Evolutionary conservation across 2,113 vertebrate species (phyloP).

Genomic region (Micromys minutus): DNA sequence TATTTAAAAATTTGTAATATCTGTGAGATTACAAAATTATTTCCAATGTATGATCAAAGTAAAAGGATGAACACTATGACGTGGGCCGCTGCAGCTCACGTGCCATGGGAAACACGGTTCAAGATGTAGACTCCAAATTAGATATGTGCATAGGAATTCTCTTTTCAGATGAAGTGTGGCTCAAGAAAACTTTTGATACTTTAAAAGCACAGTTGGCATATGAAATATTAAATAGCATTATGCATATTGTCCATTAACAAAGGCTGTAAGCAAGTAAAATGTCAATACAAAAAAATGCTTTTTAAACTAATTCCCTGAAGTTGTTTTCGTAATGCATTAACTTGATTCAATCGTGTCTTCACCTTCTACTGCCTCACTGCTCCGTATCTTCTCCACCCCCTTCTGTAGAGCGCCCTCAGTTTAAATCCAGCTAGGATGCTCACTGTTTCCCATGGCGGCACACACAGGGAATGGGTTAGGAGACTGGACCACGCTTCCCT

Average conservation of each 20-base stretch:
- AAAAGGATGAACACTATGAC: background rate
- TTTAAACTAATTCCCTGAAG: slow-evolving; percentile 45
- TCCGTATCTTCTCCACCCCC: background rate
- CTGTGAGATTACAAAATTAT: background rate
- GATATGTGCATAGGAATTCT: background rate
- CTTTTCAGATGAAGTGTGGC: slow-evolving; percentile 1
- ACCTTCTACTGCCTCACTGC: background rate
- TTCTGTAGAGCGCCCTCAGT: background rate
- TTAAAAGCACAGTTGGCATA: slow-evolving; percentile 39
- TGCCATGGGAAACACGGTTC: background rate
- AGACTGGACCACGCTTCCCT: background rate
- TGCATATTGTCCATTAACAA: slow-evolving; percentile 13
- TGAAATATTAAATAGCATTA: slow-evolving; percentile 52
- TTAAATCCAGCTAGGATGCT: background rate
- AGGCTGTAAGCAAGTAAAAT: slow-evolving; percentile 29
- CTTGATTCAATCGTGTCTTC: background rate
- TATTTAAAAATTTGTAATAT: background rate
- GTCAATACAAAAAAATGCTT: slow-evolving; percentile 39
- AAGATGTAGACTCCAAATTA: background rate
- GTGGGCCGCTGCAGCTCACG: background rate
- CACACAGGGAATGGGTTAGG: background rate
- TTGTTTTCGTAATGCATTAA: slow-evolving; percentile 58
- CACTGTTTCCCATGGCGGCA: background rate
- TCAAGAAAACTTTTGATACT: slow-evolving; percentile 40
- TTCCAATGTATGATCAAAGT: background rate